A percentile compares a stretch with the other conserved stretches of the same genome.
phyloP scores from a whole-genome alignment of 2,113 vertebrate genomes.

The Laterallus jamaicensis region DNA sequence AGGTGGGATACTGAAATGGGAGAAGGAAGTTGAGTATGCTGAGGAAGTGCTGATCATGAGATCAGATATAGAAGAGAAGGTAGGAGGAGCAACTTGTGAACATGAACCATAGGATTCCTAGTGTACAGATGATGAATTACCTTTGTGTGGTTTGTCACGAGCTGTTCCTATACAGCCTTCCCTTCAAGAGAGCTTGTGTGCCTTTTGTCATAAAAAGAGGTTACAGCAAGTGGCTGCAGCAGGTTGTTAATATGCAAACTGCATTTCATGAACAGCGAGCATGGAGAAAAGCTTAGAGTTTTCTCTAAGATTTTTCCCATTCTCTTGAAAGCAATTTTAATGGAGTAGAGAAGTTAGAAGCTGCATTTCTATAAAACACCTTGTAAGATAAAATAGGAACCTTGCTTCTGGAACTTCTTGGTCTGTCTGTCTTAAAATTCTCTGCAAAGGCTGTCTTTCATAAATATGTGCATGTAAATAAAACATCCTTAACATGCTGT shows the following conservation, averaged over 20 bases:
- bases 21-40: conserved; percentile 80
- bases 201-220: background rate
- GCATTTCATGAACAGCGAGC: background rate
- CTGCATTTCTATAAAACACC: background rate
- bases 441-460: background rate
- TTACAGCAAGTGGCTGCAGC: background rate
- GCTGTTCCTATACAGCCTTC: background rate
- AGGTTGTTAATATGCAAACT: background rate
- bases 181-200: background rate
- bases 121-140: background rate
- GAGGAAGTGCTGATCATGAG: conserved; percentile 92
- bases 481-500: background rate
- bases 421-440: background rate
- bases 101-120: background rate
- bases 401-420: background rate
- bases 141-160: background rate
- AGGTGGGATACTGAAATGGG: conserved; percentile 75
- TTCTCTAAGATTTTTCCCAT: background rate
- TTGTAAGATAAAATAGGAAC: background rate
- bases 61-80: conserved; percentile 92
- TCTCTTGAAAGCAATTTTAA: background rate
- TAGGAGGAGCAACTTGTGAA: conserved; percentile 49
- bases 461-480: background rate
- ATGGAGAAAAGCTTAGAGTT: background rate
- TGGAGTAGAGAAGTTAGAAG: background rate